Conservation (phyloP, 2,113 vertebrate species). For the Clarias magur region DNA sequence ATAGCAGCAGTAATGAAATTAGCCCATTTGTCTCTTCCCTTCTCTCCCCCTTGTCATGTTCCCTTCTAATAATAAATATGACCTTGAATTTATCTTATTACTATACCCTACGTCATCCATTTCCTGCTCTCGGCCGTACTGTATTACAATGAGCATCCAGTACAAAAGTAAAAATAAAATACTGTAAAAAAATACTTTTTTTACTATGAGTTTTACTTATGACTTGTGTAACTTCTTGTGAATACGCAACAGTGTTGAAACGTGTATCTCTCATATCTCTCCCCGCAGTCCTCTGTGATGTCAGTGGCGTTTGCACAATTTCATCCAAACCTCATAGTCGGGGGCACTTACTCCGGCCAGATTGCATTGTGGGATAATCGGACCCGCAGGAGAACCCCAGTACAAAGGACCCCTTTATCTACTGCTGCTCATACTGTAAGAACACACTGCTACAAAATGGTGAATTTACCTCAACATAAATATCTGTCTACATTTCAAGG, state of each 20-base stretch:
- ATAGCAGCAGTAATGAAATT: constrained; percentile 13
- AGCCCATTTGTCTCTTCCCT: neutral
- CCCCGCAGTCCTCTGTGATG: constrained; percentile 83
- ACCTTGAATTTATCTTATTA: constrained; percentile 1
- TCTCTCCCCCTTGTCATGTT: neutral
- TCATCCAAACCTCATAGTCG: constrained; percentile 84
- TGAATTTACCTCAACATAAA: neutral
- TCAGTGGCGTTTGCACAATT: constrained; percentile 88
- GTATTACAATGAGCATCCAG: neutral
- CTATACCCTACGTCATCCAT: neutral
- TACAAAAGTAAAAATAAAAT: neutral
- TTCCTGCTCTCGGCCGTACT: neutral
- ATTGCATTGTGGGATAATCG: constrained; percentile 88
- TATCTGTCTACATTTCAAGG: neutral
- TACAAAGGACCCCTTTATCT: constrained; percentile 84
- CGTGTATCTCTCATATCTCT: constrained; percentile 22
- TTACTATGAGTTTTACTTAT: too few species aligned
- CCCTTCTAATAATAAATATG: neutral
- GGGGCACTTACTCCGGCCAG: constrained; percentile 86
- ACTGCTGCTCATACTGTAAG: constrained; percentile 85
- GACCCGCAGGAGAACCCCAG: constrained; percentile 82
- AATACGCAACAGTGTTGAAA: neutral
- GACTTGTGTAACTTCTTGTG: neutral
- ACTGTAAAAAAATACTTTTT: too few species aligned
- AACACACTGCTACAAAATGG: neutral